Evolutionary conservation across 2,888 invertebrate species (phyloP), one percentile per base, ranked within the genome.

Genomic region (Pterostichus niger): DNA sequence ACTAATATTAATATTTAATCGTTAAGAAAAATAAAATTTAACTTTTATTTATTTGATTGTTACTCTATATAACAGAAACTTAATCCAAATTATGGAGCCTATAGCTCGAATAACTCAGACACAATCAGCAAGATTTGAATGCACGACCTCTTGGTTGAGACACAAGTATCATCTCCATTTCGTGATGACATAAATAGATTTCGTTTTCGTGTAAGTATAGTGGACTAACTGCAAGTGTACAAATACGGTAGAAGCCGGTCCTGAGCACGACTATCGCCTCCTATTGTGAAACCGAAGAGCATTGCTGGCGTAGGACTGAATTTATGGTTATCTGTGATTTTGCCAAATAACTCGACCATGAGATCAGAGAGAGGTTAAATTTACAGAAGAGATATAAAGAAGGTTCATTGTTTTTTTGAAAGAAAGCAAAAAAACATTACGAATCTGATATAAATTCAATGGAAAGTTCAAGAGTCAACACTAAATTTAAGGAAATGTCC

Each of bases 311-410:
- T 82, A 82, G 82, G 82, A 82, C 82, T 59, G 46, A 82, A 82
- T 82, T 82, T 82, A 82, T 82, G 46, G 82, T 31, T 82, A 82
- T 82, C 59, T 82, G 82, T 73, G 82, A 82, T 82, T 82, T 85
- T 87, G 87, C 87, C 87, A 87, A 88, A 88, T 88, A 85, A 88
- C 87, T 84, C 86, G 88, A 88, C 88, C 86, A 86, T 88, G 88
- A 88, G 86, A 86, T 88, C 88, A 88, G 73, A 35, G 82, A 82
- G 82, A 82, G 82, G 75, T 82, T 82, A 82, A 75, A 82, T 82
- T 73, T 75, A 82, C 82, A 82, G 75, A 71, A 73, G 33, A 44
- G 52, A 82, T 31, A 80, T 24, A 59, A 75, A 82, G 52, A 56
- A 59, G 49, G 82, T 82, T 46, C 82, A 82, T 82, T 82, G 82